A percentile compares a stretch with the other conserved stretches of the same genome.
These are phyloP conservation scores for Centropristis striata DNA, from an alignment of 2,113 vertebrate genomes.

Conservation along the genomic window DNA sequence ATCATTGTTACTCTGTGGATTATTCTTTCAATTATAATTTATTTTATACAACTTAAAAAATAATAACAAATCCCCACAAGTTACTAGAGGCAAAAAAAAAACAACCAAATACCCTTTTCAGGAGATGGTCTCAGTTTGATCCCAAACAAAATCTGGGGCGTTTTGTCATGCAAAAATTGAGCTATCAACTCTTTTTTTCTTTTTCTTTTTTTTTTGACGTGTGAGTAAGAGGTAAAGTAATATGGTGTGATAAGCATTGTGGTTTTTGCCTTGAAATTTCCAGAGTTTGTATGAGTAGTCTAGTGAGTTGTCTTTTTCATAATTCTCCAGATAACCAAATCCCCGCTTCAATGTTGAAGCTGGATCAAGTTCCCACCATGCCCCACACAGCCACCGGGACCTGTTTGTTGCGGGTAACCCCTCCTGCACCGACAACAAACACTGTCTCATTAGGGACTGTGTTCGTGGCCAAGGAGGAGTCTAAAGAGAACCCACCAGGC, in stretches of 20 bases:
- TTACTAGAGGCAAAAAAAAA: background rate
- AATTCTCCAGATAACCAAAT: conserved; percentile 68
- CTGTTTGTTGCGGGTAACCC: conserved; percentile 72
- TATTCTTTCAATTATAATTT: background rate
- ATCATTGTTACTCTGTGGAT: background rate
- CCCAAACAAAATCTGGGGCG: too few relatives aligned
- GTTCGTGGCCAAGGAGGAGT: conserved; percentile 64
- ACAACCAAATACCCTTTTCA: too few relatives aligned
- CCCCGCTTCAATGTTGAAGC: conserved; percentile 77
- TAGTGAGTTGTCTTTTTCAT: background rate
- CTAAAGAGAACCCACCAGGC: conserved; percentile 81
- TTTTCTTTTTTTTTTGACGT: too few relatives aligned
- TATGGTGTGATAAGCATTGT: background rate
- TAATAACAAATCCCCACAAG: background rate
- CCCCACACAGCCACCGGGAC: conserved; percentile 67
- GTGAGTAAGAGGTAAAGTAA: background rate
- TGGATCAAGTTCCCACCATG: conserved; percentile 80
- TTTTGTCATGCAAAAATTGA: background rate
- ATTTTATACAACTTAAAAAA: background rate
- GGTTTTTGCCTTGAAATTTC: background rate
- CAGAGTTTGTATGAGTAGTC: background rate
- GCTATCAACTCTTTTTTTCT: background rate
- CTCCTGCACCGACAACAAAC: conserved; percentile 74
- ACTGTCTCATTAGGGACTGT: conserved; percentile 3
- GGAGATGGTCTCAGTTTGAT: too few relatives aligned